These are phyloP conservation scores for Dreissena rostriformis DNA, from an alignment of 1,140 invertebrate genomes.

Conservation along the genomic window DNA sequence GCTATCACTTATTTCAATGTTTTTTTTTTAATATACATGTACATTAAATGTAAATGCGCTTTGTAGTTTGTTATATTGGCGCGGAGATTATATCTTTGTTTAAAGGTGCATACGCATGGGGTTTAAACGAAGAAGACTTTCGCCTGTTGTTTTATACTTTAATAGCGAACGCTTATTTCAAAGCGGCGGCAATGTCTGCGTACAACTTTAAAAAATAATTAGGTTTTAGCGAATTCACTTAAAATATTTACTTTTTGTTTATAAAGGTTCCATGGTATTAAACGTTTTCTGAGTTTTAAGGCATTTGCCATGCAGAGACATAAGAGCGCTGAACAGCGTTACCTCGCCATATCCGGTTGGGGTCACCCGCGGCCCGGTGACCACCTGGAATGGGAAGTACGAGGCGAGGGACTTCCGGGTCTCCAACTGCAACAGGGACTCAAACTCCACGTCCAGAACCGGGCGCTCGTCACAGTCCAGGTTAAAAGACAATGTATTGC, in stretches of 20 bases:
- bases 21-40: no score
- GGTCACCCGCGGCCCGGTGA: neutral
- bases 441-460: slow-evolving; percentile 28
- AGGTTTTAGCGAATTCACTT: no score
- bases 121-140: neutral
- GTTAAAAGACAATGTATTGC: slow-evolving; percentile 41
- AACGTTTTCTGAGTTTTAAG: neutral
- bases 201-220: no score
- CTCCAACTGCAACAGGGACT: neutral
- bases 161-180: no score
- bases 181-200: no score
- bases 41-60: no score
- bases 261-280: neutral
- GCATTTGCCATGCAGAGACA: neutral
- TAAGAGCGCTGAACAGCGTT: neutral
- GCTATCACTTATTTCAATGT: no score
- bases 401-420: neutral
- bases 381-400: slow-evolving; percentile 18
- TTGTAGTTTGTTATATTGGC: no score
- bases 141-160: neutral
- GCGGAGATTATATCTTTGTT: no score
- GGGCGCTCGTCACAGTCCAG: slow-evolving; percentile 18
- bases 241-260: neutral
- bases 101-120: no score
- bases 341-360: slow-evolving; percentile 36